Evolutionary conservation across 2,797 vertebrate genomes (phyloP), one percentile per base, ranked within the genome.

Genomic region (Sebastes flavidus): DNA sequence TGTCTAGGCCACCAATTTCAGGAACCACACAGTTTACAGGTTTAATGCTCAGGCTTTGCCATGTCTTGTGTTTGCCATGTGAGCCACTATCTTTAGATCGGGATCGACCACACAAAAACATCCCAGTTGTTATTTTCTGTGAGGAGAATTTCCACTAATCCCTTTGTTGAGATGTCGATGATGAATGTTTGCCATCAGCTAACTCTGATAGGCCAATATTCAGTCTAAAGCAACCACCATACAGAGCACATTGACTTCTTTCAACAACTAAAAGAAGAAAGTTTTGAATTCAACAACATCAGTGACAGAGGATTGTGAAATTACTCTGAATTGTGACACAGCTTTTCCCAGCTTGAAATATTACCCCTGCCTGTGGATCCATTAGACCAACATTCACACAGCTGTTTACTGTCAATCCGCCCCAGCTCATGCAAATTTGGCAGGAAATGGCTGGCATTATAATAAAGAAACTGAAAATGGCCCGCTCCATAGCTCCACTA

Each of bases 1-100:
- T 92, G 88, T 75, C 87, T 70, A 11, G 49, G 80, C 76, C 80
- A 82, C 87, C 88, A 90, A 87, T 91, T 92, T 89, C 38, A 91
- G 82, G 78, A 92, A 55, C 79, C 74, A 86, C 29, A 42, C 71
- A 87, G 70, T 89, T 87, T 87, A 71, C 85, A 89, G 89, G 90
- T 93, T 92, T 81, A 82, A 75, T 68, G n/a, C 75, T 65, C 14
- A 7, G 58, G 24, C 62, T 81, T 52, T 78, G 80, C 75, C 59
- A 68, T 87, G 87, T 91, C 89, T 92, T 90, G 86, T 92, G 90
- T 94, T 94, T 76, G 79, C 90, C 92, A 94, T 90, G 92, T 95
- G 92, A 94, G 90, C 61, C 85, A 70, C 90, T 92, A 92, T 90
- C 83, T 95, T 92, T 93, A 92, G 89, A 88, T 68, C 8, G 56